A percentile compares a stretch with the other conserved stretches of the same genome.
Evolutionary conservation across 2,888 invertebrate genomes (phyloP).

Genomic region (Polymixis lichenea): DNA sequence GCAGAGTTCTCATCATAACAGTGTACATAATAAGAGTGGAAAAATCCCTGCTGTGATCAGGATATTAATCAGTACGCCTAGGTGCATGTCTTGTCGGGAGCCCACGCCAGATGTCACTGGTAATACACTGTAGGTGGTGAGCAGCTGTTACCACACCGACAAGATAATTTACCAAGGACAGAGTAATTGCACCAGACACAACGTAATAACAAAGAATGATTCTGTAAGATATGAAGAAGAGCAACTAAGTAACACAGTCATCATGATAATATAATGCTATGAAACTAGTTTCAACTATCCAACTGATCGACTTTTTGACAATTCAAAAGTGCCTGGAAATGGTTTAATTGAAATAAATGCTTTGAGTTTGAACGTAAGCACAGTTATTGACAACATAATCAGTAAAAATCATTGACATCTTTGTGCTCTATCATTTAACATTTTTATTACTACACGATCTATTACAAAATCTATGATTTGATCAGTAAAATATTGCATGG

Average conservation of each 20-base stretch:
- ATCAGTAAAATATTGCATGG: background rate
- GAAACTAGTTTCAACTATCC: no score
- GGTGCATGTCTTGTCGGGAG: conserved; percentile 6
- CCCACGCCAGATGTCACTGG: conserved; percentile 30
- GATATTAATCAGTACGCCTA: conserved; percentile 11
- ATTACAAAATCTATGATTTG: no score
- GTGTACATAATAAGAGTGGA: background rate
- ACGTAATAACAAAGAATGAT: background rate
- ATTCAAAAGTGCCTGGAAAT: no score
- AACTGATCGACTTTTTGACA: no score
- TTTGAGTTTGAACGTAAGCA: no score
- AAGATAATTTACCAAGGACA: conserved; percentile 28
- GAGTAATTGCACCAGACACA: background rate
- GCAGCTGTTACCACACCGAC: conserved; percentile 28
- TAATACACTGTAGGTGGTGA: conserved; percentile 20
- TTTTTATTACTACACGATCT: background rate
- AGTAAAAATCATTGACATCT: background rate
- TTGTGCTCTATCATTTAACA: background rate
- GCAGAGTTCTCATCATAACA: background rate
- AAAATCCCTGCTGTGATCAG: conserved; percentile 6
- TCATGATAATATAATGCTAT: no score
- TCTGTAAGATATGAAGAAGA: background rate
- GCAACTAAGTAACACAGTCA: background rate
- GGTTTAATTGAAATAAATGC: no score
- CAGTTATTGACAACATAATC: background rate